These are phyloP conservation scores for Isaurus tuberculatus DNA, from an alignment of 92 coral and sea anemone species.

Conservation along the genomic window DNA sequence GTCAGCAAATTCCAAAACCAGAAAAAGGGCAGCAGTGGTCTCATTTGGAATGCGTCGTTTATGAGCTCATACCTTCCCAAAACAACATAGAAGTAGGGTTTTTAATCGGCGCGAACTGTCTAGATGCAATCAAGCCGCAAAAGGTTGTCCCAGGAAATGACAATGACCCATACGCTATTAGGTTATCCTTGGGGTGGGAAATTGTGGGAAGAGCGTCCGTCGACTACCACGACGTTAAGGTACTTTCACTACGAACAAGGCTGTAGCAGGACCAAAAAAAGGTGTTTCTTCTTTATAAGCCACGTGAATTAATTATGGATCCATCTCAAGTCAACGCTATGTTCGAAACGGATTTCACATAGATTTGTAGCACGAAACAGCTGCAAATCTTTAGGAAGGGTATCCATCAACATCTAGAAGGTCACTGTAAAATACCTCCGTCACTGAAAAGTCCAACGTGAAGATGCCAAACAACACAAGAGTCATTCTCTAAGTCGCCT, in stretches of 20 bases:
- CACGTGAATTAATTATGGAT: too few species aligned
- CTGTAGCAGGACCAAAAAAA: too few species aligned
- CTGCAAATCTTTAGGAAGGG: slow-evolving; percentile 10
- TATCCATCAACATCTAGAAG: background rate
- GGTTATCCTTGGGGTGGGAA: slow-evolving; percentile 60
- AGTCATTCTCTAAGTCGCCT: slow-evolving; percentile 28
- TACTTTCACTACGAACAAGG: too few species aligned
- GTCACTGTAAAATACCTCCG: slow-evolving; percentile 32
- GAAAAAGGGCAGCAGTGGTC: too few species aligned
- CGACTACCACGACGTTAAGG: slow-evolving; percentile 26
- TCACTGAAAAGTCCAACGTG: background rate
- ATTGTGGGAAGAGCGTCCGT: slow-evolving; percentile 45
- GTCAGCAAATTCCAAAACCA: too few species aligned
- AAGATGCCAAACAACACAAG: slow-evolving; percentile 28
- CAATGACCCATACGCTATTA: slow-evolving; percentile 66
- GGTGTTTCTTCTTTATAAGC: too few species aligned
- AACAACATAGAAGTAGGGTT: too few species aligned
- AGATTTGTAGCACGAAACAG: slow-evolving; percentile 1
- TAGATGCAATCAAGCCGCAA: too few species aligned
- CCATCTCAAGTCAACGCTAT: too few species aligned
- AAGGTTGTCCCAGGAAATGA: slow-evolving; percentile 63
- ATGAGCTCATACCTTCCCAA: too few species aligned
- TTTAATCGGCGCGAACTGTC: too few species aligned
- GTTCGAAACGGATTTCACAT: slow-evolving; percentile 32
- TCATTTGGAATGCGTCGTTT: too few species aligned